Evolutionary conservation across 2,888 invertebrate species (phyloP), one percentile per base, ranked within the genome.

Genomic region (Leistus spinibarbis): DNA sequence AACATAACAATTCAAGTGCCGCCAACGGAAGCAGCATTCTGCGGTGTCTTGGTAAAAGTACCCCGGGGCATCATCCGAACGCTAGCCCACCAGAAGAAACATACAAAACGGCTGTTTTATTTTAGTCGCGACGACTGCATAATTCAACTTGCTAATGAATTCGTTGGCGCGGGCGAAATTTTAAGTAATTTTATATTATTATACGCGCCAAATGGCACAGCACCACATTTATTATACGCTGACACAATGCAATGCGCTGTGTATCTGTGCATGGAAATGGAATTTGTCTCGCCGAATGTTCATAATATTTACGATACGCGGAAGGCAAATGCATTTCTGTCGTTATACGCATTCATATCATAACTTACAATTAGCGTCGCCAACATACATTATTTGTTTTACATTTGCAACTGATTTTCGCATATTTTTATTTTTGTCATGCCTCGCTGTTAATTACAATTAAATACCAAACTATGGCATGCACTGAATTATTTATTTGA

Each of bases 1-100:
- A 53, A 27, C 66, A 66, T 66, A 40, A 40, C 66, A 19, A 53
- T 40, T 5, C n/a, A 19, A 65, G 27, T 27, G 57, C 3, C 24
- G 20, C 10, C 40, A 63, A 70, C 70, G 24, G 62, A 24, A 20
- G 71, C 64, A 63, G 20, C 54, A 54, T 54, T 62, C 62, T 71
- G 71, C 63, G 71, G 71, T 64, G 71, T 54, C 71, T 71, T 71
- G 64, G 53, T 71, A 70, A 71, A 71, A 71, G 71, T 71, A 63
- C 64, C 71, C 71, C 20, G 24, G 71, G 64, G 71, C 22, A 16
- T 20, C 71, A 63, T 17, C 56, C 24, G 24, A 63, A 54, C 63
- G 56, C 54, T 17, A 22, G 9, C 20, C 56, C 53, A 53, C 53
- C 69, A 53, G 19, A 16, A 60, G 60, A 60, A 19, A 22, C 17